These are phyloP conservation scores for Melipona bicolor DNA, from an alignment of 2,888 invertebrate genomes.

Conservation along the genomic window DNA sequence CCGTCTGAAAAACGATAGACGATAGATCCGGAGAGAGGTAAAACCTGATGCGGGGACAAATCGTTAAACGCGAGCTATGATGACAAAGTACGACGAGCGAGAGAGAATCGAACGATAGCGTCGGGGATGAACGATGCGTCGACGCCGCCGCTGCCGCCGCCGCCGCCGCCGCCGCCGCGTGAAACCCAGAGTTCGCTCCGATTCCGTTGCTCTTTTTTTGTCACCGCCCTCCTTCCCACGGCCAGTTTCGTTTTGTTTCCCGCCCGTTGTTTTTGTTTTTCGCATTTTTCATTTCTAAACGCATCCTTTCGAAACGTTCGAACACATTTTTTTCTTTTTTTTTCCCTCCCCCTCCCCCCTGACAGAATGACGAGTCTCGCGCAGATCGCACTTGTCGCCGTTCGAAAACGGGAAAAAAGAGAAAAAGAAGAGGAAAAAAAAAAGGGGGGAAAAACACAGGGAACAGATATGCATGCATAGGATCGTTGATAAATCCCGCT, in stretches of 20 bases:
- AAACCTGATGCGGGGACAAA: slow-evolving; percentile 51
- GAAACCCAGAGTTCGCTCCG: slow-evolving; percentile 45
- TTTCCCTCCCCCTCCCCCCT: neutral
- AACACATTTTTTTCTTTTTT: slow-evolving; percentile 40
- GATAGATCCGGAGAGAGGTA: slow-evolving; percentile 40
- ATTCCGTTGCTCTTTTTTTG: neutral
- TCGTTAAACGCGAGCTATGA: slow-evolving; percentile 68
- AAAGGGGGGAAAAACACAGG: neutral
- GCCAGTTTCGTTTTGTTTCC: slow-evolving; percentile 6
- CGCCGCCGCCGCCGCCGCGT: slow-evolving; percentile 45
- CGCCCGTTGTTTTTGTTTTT: neutral
- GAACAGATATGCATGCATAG: slow-evolving; percentile 17
- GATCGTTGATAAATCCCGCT: slow-evolving; percentile 43
- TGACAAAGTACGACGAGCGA: slow-evolving; percentile 73
- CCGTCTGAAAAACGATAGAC: slow-evolving; percentile 40
- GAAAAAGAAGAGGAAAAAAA: neutral
- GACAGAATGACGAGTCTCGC: slow-evolving; percentile 28
- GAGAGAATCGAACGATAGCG: slow-evolving; percentile 62
- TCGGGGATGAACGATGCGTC: slow-evolving; percentile 63
- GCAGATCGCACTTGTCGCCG: slow-evolving; percentile 37
- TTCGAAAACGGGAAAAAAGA: neutral
- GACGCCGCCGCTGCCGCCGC: slow-evolving; percentile 50
- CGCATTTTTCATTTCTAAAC: slow-evolving; percentile 48
- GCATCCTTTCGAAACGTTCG: slow-evolving; percentile 44
- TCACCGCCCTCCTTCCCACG: neutral